A percentile compares a stretch with the other conserved stretches of the same genome.
phyloP scores from a whole-genome alignment of 2,888 invertebrate species.

The Euplagia quadripunctaria region DNA sequence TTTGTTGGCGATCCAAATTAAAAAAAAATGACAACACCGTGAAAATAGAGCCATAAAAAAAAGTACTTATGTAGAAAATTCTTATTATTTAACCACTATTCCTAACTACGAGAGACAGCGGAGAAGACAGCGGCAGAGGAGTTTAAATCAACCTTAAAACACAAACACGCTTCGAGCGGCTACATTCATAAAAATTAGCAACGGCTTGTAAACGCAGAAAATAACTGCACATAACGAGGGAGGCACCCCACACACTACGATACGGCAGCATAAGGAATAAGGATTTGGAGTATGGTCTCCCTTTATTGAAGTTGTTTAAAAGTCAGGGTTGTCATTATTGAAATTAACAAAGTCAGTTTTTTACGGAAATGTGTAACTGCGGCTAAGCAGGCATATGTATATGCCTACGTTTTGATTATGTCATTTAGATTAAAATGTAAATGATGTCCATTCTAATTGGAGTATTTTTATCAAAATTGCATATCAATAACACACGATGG shows the following conservation, averaged over 20 bases:
- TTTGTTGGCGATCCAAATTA: too few relatives aligned
- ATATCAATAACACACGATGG: too few relatives aligned
- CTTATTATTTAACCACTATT: too few relatives aligned
- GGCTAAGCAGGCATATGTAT: too few relatives aligned
- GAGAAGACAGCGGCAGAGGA: neutral
- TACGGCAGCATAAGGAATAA: constrained; percentile 39
- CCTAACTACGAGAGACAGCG: neutral
- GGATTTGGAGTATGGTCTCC: constrained; percentile 35
- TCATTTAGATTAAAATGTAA: too few relatives aligned
- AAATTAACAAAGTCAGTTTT: neutral
- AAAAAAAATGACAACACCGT: neutral
- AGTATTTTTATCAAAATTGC: too few relatives aligned
- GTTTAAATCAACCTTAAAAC: neutral
- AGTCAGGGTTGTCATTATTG: constrained; percentile 11
- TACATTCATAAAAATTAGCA: constrained; percentile 63
- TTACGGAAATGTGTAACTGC: too few relatives aligned
- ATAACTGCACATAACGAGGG: constrained; percentile 75
- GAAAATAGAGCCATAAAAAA: neutral
- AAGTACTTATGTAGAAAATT: too few relatives aligned
- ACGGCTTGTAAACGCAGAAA: constrained; percentile 70
- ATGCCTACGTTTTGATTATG: too few relatives aligned
- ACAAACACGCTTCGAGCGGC: constrained; percentile 23
- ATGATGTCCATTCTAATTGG: too few relatives aligned
- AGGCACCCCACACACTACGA: constrained; percentile 63
- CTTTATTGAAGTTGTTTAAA: constrained; percentile 18